phyloP scores from a whole-genome alignment of 2,888 invertebrate genomes.

The Agrilus biguttatus region DNA sequence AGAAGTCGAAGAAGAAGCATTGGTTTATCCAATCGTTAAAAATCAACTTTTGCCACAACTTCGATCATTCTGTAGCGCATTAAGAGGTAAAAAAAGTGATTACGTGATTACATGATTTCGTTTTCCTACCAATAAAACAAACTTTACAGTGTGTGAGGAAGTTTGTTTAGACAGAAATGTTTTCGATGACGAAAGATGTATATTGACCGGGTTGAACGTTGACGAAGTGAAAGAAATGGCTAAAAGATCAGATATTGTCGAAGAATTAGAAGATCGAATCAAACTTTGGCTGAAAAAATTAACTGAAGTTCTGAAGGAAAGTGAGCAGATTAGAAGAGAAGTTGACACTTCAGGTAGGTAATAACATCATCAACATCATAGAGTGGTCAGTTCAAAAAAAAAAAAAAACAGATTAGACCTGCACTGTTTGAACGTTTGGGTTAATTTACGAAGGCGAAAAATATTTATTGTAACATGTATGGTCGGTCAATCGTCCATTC shows the following conservation, averaged over 20 bases:
- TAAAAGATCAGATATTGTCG: conserved; percentile 48
- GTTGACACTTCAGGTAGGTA: conserved; percentile 58
- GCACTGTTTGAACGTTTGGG: too few relatives aligned
- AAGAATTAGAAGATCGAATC: conserved; percentile 56
- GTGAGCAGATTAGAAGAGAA: conserved; percentile 81
- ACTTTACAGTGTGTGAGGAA: conserved; percentile 59
- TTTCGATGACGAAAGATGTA: conserved; percentile 55
- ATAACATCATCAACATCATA: background rate
- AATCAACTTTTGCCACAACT: conserved; percentile 70
- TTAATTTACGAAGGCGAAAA: background rate
- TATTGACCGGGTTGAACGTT: conserved; percentile 43
- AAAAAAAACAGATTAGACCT: background rate
- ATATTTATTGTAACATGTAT: too few relatives aligned
- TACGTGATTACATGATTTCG: too few relatives aligned
- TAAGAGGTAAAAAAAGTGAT: conserved; percentile 48
- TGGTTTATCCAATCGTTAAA: conserved; percentile 66
- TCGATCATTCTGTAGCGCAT: conserved; percentile 77
- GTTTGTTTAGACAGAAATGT: conserved; percentile 65
- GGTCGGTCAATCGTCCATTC: too few relatives aligned
- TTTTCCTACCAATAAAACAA: background rate
- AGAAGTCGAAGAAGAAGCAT: conserved; percentile 70
- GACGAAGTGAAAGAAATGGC: conserved; percentile 58
- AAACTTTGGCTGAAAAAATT: conserved; percentile 67
- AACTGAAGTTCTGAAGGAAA: conserved; percentile 75
- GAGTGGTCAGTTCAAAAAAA: too few relatives aligned